A percentile compares a stretch with the other conserved stretches of the same genome.
phyloP scores from a whole-genome alignment of 1,140 invertebrate species.

The Lineus longissimus region DNA sequence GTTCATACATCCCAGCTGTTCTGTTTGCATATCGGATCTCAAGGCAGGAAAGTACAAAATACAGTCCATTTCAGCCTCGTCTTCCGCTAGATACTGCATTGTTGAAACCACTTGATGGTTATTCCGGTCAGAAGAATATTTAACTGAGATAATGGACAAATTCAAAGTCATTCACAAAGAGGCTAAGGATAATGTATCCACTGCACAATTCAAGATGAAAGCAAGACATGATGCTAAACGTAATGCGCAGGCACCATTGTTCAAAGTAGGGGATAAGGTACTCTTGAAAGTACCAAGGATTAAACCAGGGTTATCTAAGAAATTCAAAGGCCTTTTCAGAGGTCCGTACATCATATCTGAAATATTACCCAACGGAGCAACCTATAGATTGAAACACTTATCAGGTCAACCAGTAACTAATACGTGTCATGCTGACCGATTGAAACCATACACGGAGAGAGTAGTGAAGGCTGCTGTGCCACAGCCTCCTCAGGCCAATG shows the following conservation, averaged over 20 bases:
- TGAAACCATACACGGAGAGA: neutral
- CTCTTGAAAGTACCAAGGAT: neutral
- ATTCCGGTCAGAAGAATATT: neutral
- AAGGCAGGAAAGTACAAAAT: neutral
- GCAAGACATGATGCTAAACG: neutral
- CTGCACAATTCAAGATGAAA: neutral
- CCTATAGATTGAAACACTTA: neutral
- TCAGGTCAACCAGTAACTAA: neutral
- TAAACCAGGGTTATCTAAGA: neutral
- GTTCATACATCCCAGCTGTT: neutral
- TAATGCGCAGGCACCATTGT: neutral
- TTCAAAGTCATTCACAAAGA: neutral
- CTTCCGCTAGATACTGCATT: neutral
- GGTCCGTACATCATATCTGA: neutral
- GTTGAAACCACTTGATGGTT: neutral
- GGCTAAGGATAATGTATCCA: neutral
- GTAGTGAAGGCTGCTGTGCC: neutral
- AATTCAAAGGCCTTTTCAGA: neutral
- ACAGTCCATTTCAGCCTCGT: neutral
- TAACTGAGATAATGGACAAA: neutral
- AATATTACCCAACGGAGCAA: neutral
- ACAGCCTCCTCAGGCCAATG: neutral
- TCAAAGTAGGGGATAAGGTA: neutral
- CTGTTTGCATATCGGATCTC: constrained; percentile 1
- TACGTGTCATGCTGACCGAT: constrained; percentile 1